Conservation (phyloP, 2,888 invertebrate genomes). For the Dryomyza anilis region DNA sequence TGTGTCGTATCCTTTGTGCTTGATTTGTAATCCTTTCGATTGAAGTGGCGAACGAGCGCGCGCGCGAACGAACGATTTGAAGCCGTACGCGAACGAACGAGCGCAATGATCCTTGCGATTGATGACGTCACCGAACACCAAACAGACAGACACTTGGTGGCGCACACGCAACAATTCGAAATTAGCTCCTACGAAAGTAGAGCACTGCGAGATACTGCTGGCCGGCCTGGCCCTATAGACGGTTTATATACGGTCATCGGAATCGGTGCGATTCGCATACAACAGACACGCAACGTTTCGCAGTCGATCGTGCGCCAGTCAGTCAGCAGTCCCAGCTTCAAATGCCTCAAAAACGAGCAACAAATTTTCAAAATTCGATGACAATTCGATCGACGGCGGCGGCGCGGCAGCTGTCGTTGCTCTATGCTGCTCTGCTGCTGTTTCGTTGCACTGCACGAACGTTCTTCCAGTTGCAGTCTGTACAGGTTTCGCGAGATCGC, state of each 20-base stretch:
- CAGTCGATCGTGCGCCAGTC: background rate
- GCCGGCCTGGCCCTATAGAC: slow-evolving; percentile 62
- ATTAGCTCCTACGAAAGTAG: slow-evolving; percentile 57
- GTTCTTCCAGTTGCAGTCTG: background rate
- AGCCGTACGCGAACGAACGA: too few species aligned
- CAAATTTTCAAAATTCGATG: slow-evolving; percentile 32
- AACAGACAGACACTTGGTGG: background rate
- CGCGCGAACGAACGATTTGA: too few species aligned
- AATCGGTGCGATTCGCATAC: slow-evolving; percentile 43
- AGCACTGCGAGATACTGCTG: slow-evolving; percentile 62
- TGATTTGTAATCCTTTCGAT: slow-evolving; percentile 20
- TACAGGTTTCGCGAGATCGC: slow-evolving; percentile 1
- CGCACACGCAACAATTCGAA: slow-evolving; percentile 31
- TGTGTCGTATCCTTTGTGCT: slow-evolving; percentile 9
- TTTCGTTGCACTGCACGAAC: background rate
- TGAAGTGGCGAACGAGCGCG: slow-evolving; percentile 25
- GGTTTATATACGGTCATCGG: slow-evolving; percentile 62
- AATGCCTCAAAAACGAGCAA: slow-evolving; percentile 27
- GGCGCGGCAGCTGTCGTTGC: slow-evolving; percentile 5
- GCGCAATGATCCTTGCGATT: slow-evolving; percentile 2
- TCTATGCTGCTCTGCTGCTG: slow-evolving; percentile 8
- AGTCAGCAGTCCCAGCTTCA: slow-evolving; percentile 29
- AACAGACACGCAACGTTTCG: slow-evolving; percentile 26
- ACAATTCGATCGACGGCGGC: slow-evolving; percentile 12
- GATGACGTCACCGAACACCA: background rate